Conservation (phyloP, 2,797 vertebrate species). For the Anableps anableps region DNA sequence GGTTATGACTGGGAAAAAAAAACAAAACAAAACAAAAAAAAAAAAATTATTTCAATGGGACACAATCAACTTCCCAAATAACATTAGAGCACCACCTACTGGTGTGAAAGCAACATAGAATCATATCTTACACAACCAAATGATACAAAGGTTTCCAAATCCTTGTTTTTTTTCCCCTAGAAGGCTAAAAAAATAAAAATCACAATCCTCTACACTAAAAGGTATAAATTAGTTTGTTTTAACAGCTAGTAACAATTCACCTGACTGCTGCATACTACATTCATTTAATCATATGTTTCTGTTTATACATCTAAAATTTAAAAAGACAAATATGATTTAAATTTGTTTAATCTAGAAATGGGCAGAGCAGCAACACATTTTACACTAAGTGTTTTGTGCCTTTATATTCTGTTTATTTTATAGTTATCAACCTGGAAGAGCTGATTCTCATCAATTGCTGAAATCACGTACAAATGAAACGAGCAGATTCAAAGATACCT, state of each 20-base stretch:
- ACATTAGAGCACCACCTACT: constrained; percentile 70
- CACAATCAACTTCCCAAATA: constrained; percentile 3
- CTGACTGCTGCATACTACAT: background rate
- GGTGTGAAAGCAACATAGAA: constrained; percentile 42
- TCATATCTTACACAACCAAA: background rate
- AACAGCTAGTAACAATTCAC: background rate
- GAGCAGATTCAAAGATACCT: background rate
- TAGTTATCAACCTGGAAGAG: background rate
- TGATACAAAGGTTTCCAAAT: background rate
- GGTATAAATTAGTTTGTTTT: background rate
- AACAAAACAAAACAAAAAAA: background rate
- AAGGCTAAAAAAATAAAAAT: background rate
- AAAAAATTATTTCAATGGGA: background rate
- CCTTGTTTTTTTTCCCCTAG: background rate
- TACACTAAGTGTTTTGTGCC: background rate
- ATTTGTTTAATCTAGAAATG: background rate
- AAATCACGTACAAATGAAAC: background rate
- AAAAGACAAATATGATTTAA: background rate
- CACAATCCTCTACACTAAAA: background rate
- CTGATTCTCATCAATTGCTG: background rate
- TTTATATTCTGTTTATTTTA: background rate
- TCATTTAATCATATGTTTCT: background rate
- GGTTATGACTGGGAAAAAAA: background rate
- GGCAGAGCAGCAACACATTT: background rate
- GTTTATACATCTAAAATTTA: background rate